phyloP scores from a whole-genome alignment of 2,888 invertebrate species.

The Altica lythri region DNA sequence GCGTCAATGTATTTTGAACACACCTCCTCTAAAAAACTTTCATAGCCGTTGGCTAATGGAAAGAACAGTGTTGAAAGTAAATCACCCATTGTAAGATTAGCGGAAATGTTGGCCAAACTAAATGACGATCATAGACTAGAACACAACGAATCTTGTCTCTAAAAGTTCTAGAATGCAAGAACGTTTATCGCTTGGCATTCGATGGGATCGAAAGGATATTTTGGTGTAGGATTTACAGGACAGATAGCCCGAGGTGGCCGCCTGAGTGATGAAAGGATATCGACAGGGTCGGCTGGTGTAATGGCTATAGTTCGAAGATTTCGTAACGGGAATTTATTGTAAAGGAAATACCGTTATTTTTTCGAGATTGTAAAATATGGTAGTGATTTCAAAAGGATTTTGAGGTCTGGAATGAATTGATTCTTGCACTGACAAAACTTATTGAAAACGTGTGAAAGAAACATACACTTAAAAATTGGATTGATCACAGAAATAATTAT shows the following conservation, averaged over 20 bases:
- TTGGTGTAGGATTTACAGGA: conserved; percentile 1
- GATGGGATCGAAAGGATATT: neutral
- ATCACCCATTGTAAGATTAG: conserved; percentile 35
- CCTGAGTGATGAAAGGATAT: conserved; percentile 29
- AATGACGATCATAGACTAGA: conserved; percentile 1
- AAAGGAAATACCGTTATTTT: conserved; percentile 24
- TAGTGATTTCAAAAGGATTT: conserved; percentile 8
- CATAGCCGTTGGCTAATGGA: conserved; percentile 20
- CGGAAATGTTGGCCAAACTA: conserved; percentile 11
- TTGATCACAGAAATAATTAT: no score
- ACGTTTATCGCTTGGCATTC: neutral
- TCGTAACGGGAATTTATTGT: conserved; percentile 20
- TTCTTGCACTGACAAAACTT: no score
- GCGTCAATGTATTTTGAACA: conserved; percentile 7
- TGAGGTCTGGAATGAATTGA: conserved; percentile 17
- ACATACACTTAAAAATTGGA: no score
- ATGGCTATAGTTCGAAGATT: conserved; percentile 23
- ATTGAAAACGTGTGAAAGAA: no score
- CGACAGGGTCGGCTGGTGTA: conserved; percentile 30
- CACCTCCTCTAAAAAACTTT: conserved; percentile 27
- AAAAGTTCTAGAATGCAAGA: neutral
- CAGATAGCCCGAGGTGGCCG: conserved; percentile 21
- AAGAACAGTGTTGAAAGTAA: conserved; percentile 35
- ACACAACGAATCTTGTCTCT: neutral
- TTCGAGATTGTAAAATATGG: conserved; percentile 21